phyloP scores from a whole-genome alignment of 2,797 vertebrate genomes.

The Strix occidentalis region DNA sequence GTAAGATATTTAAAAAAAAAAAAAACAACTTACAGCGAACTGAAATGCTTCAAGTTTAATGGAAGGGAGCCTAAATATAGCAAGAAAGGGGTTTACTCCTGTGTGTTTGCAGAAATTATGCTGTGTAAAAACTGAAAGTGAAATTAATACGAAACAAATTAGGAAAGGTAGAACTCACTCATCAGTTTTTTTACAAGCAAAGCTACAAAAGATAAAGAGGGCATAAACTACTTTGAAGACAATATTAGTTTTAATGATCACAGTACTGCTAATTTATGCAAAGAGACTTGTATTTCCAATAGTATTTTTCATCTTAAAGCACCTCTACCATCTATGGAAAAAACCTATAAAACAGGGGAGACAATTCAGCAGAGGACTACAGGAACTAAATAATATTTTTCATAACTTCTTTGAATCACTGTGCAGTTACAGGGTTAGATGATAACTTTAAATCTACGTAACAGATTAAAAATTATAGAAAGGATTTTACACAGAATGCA shows the following conservation, averaged over 20 bases:
- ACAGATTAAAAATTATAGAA: background rate
- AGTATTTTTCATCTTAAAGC: background rate
- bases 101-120: background rate
- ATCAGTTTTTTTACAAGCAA: background rate
- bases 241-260: background rate
- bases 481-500: background rate
- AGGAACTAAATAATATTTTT: background rate
- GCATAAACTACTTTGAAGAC: background rate
- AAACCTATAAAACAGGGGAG: accelerated
- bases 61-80: background rate
- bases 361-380: background rate
- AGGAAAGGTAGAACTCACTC: background rate
- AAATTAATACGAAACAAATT: background rate
- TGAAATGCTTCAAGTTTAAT: background rate
- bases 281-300: background rate
- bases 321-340: background rate
- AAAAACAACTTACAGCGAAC: background rate
- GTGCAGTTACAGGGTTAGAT: background rate
- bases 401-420: background rate
- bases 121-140: background rate
- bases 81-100: background rate
- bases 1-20: background rate
- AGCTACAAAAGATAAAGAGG: background rate
- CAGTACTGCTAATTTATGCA: background rate
- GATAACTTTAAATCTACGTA: background rate